A percentile compares a stretch with the other conserved stretches of the same genome.
Evolutionary conservation across 2,888 invertebrate species (phyloP).

Genomic region (Eupithecia subfuscata): DNA sequence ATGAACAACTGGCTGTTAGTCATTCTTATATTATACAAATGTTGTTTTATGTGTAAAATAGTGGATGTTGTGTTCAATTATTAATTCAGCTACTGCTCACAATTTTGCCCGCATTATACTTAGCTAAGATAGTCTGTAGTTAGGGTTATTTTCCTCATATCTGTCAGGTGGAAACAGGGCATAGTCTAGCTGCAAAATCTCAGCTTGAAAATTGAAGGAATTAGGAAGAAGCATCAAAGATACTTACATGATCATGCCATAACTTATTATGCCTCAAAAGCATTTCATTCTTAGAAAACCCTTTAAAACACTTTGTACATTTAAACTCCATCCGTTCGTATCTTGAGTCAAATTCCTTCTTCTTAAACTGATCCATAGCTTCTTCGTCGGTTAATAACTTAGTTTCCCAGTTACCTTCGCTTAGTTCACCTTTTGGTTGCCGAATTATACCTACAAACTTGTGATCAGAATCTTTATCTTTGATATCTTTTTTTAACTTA

Average conservation of each 20-base stretch:
- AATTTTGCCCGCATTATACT: too few relatives aligned
- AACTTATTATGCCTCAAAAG: slow-evolving; percentile 63
- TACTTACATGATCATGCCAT: slow-evolving; percentile 53
- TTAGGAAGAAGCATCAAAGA: too few relatives aligned
- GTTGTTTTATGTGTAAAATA: too few relatives aligned
- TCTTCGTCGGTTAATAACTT: slow-evolving; percentile 65
- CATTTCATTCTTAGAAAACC: slow-evolving; percentile 71
- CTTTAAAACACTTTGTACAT: slow-evolving; percentile 68
- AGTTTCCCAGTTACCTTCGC: slow-evolving; percentile 65
- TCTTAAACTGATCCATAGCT: slow-evolving; percentile 63
- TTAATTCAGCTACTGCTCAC: too few relatives aligned
- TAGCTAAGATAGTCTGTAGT: too few relatives aligned
- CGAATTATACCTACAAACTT: slow-evolving; percentile 28
- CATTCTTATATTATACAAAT: too few relatives aligned
- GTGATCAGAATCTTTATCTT: slow-evolving; percentile 16
- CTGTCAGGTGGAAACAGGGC: too few relatives aligned
- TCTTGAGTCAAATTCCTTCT: slow-evolving; percentile 56
- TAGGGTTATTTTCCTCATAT: too few relatives aligned
- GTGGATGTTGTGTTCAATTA: too few relatives aligned
- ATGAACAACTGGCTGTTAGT: too few relatives aligned
- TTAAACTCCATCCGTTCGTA: slow-evolving; percentile 60
- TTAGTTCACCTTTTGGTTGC: slow-evolving; percentile 52
- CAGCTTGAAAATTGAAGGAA: too few relatives aligned
- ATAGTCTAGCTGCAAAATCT: too few relatives aligned
- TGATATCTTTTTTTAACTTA: slow-evolving; percentile 23